Conservation (phyloP, 2,113 vertebrate species). For the Speoplatyrhinus poulsoni region DNA sequence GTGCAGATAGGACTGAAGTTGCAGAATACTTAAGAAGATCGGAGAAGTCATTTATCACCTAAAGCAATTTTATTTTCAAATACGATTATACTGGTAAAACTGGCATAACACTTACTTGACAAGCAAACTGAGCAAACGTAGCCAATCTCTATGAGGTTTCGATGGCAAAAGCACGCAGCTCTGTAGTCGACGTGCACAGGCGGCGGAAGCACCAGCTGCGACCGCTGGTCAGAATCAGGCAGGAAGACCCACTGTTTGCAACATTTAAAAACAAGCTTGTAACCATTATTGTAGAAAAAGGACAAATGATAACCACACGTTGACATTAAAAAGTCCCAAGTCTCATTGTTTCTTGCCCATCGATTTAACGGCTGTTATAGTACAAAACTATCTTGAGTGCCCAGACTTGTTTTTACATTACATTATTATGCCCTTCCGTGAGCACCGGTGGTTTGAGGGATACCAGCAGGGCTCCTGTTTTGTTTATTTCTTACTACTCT, state of each 20-base stretch:
- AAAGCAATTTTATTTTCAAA: neutral
- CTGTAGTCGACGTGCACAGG: constrained; percentile 93
- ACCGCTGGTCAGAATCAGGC: constrained; percentile 90
- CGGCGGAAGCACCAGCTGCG: constrained; percentile 88
- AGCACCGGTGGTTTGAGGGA: neutral
- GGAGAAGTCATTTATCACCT: constrained; percentile 4
- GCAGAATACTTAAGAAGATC: constrained; percentile 88
- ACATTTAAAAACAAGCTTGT: constrained; percentile 6
- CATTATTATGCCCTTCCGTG: neutral
- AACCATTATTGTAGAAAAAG: no score
- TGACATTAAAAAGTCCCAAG: no score
- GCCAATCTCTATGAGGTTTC: constrained; percentile 96
- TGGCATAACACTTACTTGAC: constrained; percentile 82
- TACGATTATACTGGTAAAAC: neutral
- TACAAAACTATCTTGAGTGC: no score
- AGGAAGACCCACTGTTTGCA: constrained; percentile 92
- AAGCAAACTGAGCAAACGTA: constrained; percentile 97
- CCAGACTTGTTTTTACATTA: neutral
- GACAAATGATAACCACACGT: no score
- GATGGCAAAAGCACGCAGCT: constrained; percentile 96
- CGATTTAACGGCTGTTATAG: no score
- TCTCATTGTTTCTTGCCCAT: no score
- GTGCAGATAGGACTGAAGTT: constrained; percentile 99
- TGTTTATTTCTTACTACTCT: neutral
- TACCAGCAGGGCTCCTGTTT: no score